Percentiles rank a stretch among this genome's conserved stretches.
Conservation (phyloP, 1,140 invertebrate genomes). For the Orussus abietinus region DNA sequence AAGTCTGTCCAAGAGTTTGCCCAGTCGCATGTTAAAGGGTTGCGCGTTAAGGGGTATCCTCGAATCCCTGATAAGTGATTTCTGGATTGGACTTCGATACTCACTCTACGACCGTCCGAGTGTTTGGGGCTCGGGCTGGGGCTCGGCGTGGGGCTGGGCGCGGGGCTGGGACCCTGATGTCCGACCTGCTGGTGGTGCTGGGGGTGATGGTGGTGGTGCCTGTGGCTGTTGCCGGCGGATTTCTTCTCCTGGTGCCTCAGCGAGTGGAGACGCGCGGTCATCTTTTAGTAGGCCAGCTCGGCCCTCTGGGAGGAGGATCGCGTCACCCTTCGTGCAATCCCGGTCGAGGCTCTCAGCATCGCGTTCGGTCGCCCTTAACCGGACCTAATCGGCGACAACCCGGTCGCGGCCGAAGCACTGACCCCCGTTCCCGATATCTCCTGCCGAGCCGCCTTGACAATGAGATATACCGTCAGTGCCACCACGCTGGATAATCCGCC, state of each 20-base stretch:
- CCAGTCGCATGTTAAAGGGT: background rate
- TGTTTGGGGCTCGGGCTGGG: conserved; percentile 49
- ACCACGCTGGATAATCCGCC: no score
- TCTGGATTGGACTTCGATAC: conserved; percentile 16
- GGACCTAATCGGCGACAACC: no score
- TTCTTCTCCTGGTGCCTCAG: conserved; percentile 51
- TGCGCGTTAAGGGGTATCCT: background rate
- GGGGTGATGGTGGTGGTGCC: conserved; percentile 29
- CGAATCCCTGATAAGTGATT: background rate
- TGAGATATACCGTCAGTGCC: no score
- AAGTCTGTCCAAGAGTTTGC: background rate
- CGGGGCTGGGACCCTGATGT: conserved; percentile 36
- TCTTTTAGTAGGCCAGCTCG: conserved; percentile 47
- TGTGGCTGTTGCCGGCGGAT: conserved; percentile 32
- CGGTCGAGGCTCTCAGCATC: conserved; percentile 44
- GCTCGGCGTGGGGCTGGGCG: conserved; percentile 43
- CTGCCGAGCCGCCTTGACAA: conserved; percentile 15
- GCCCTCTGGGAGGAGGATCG: conserved; percentile 30
- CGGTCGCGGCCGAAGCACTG: background rate
- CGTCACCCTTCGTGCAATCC: conserved; percentile 36
- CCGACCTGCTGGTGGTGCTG: conserved; percentile 37
- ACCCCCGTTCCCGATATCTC: conserved; percentile 3
- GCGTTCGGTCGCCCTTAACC: conserved; percentile 31
- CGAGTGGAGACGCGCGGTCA: conserved; percentile 52
- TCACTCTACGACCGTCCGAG: conserved; percentile 51